Conservation (phyloP, 2,797 vertebrate species). For the Botia almorhae region DNA sequence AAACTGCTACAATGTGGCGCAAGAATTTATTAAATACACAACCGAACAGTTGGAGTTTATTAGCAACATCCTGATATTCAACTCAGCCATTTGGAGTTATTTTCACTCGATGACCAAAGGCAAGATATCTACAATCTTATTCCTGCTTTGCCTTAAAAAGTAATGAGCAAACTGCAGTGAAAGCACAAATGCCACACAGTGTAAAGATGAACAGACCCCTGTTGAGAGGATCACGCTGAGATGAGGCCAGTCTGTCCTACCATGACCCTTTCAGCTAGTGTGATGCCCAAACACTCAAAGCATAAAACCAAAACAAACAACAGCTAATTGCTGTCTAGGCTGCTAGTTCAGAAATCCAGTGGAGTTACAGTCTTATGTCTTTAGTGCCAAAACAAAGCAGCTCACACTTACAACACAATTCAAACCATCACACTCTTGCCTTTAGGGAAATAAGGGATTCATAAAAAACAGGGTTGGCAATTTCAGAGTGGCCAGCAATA, state of each 20-base stretch:
- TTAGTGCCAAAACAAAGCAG: background rate
- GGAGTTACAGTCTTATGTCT: background rate
- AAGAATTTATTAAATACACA: background rate
- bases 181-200: conserved; percentile 21
- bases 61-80: conserved; percentile 9
- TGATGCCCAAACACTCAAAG: background rate
- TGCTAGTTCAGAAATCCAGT: background rate
- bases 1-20: background rate
- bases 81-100: background rate
- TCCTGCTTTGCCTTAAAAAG: background rate
- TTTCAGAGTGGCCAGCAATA: background rate
- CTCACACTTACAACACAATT: background rate
- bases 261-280: background rate
- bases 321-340: background rate
- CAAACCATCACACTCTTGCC: background rate
- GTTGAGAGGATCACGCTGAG: conserved; percentile 24
- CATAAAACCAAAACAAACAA: background rate
- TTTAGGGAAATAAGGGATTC: background rate
- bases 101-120: background rate
- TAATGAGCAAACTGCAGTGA: background rate
- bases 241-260: conserved; percentile 26
- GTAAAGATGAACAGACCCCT: conserved; percentile 5
- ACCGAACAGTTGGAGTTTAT: background rate
- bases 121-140: background rate
- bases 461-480: background rate